These are phyloP conservation scores for Cremastinae sp. DNA, from an alignment of 2,888 invertebrate species.

Conservation along the genomic window DNA sequence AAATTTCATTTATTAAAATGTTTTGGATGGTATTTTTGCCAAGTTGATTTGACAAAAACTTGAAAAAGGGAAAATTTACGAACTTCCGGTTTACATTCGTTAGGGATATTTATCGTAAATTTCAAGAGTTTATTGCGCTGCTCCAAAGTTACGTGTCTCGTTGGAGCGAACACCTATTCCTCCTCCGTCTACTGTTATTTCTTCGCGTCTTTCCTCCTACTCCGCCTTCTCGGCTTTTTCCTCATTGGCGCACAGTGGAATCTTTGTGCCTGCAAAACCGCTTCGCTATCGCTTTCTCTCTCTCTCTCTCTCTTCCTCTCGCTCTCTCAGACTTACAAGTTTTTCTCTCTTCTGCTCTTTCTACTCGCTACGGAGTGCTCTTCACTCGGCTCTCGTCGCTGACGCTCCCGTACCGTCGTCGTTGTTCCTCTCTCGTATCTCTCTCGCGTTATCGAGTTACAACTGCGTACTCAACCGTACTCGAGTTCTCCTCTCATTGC, in stretches of 20 bases:
- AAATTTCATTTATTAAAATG: no score
- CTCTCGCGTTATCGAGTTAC: conserved; percentile 57
- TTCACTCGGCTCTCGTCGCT: conserved; percentile 58
- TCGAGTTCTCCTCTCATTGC: conserved; percentile 40
- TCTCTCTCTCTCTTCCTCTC: no score
- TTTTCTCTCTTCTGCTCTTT: no score
- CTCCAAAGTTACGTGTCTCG: conserved; percentile 27
- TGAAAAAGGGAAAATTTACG: not conserved
- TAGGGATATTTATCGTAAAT: conserved; percentile 18
- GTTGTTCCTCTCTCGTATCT: conserved; percentile 55
- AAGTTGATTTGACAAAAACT: not conserved
- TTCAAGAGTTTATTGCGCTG: conserved; percentile 11
- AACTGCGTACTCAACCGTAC: conserved; percentile 57
- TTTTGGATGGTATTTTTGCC: no score
- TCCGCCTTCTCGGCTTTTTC: conserved; percentile 25
- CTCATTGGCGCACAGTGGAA: conserved; percentile 53
- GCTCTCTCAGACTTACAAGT: no score
- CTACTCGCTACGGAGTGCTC: conserved; percentile 29
- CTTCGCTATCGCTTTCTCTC: conserved; percentile 7
- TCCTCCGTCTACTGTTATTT: conserved; percentile 28
- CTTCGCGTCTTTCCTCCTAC: conserved; percentile 31
- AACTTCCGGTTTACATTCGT: not conserved
- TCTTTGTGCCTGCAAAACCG: conserved; percentile 56
- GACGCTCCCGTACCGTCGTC: conserved; percentile 37
- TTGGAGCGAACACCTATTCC: conserved; percentile 21